Percentiles rank a stretch among this genome's conserved stretches.
These are phyloP conservation scores for Caenorhabditis sp. DNA, from an alignment of 2,888 invertebrate genomes.

Conservation along the genomic window DNA sequence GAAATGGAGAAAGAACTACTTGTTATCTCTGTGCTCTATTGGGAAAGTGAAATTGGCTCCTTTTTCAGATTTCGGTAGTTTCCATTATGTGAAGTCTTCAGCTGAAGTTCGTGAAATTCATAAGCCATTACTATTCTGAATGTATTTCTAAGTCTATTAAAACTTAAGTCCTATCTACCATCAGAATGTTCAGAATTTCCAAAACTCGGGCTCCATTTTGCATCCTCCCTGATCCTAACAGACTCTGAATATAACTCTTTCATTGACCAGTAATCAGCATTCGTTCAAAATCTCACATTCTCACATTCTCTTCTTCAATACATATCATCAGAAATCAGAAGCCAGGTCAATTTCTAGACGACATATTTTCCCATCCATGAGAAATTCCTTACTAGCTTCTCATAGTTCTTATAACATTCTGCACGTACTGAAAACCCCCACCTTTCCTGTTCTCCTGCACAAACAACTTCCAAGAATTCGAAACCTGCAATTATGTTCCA, in stretches of 20 bases:
- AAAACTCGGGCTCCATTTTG: too few species aligned
- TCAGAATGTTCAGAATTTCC: too few species aligned
- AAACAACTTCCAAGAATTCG: neutral
- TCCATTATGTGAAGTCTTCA: neutral
- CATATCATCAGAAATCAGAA: too few species aligned
- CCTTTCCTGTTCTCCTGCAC: neutral
- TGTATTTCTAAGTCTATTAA: too few species aligned
- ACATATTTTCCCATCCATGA: neutral
- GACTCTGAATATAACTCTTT: too few species aligned
- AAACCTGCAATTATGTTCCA: conserved; percentile 1
- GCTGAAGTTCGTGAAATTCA: neutral
- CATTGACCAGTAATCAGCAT: too few species aligned
- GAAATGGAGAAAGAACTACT: neutral
- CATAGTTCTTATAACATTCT: neutral
- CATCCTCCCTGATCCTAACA: too few species aligned
- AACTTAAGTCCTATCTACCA: too few species aligned
- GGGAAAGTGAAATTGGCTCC: neutral
- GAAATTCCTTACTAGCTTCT: neutral
- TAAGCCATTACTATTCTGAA: too few species aligned
- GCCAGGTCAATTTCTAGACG: neutral
- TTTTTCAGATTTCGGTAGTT: neutral
- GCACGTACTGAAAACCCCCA: neutral
- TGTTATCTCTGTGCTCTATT: conserved; percentile 9
- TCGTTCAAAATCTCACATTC: too few species aligned
- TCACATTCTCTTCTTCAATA: too few species aligned